These are phyloP conservation scores for Tachina fera DNA, from an alignment of 2,888 invertebrate genomes.

Conservation along the genomic window DNA sequence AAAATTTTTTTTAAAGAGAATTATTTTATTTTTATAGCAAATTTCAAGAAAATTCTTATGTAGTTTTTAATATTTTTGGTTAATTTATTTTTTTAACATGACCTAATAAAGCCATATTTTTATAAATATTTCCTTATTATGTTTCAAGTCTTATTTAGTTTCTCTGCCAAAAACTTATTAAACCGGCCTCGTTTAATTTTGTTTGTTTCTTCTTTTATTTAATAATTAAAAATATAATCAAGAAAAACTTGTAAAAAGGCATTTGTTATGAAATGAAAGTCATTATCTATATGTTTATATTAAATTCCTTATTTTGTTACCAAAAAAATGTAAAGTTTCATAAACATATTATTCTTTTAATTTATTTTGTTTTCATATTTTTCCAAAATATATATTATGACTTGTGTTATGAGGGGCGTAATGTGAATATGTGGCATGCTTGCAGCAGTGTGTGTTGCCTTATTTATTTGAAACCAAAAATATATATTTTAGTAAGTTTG, in stretches of 20 bases:
- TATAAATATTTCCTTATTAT: no score
- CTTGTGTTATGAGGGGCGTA: slow-evolving; percentile 71
- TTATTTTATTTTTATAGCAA: no score
- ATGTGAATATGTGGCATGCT: slow-evolving; percentile 69
- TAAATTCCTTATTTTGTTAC: slow-evolving; percentile 3
- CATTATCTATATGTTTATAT: slow-evolving; percentile 45
- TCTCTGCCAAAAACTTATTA: slow-evolving; percentile 14
- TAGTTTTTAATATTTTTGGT: no score
- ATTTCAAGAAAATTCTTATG: no score
- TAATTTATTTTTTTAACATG: background rate
- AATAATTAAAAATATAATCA: background rate
- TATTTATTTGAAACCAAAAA: slow-evolving; percentile 9
- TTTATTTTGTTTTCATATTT: slow-evolving; percentile 20
- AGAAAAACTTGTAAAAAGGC: slow-evolving; percentile 65
- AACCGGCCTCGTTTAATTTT: background rate
- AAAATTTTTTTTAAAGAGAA: no score
- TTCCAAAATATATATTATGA: slow-evolving; percentile 36
- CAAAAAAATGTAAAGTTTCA: background rate
- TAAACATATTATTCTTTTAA: slow-evolving; percentile 10
- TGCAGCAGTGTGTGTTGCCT: slow-evolving; percentile 61
- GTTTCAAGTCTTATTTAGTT: no score
- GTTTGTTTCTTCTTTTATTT: slow-evolving; percentile 21
- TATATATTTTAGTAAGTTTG: slow-evolving; percentile 11
- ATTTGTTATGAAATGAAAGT: slow-evolving; percentile 53
- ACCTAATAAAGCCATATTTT: no score